Conservation (phyloP, 2,888 invertebrate genomes). For the Cloeon dipterum region DNA sequence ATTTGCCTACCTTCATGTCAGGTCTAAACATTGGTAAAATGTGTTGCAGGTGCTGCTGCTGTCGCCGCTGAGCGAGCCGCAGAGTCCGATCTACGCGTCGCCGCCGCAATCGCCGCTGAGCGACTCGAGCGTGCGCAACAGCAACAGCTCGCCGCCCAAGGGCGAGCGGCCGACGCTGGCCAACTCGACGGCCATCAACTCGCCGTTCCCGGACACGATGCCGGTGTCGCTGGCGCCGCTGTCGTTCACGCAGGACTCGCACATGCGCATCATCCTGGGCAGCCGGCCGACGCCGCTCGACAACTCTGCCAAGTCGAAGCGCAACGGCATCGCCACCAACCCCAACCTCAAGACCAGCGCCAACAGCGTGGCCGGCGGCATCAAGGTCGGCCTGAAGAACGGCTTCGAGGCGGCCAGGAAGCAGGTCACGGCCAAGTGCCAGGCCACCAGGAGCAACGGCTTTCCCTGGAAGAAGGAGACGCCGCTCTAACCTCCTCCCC, state of each 20-base stretch:
- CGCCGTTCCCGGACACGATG: constrained; percentile 4
- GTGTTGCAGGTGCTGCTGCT: too few relatives aligned
- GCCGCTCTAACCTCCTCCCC: constrained; percentile 31
- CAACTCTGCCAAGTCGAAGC: constrained; percentile 32
- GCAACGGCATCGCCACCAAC: constrained; percentile 69
- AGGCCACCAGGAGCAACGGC: constrained; percentile 28
- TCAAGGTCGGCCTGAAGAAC: constrained; percentile 45
- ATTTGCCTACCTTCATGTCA: too few relatives aligned
- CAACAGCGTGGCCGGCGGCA: constrained; percentile 47
- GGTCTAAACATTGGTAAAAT: too few relatives aligned
- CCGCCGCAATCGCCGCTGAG: constrained; percentile 47
- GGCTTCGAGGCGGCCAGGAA: constrained; percentile 18
- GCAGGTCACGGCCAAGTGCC: constrained; percentile 14
- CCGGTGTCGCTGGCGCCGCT: constrained; percentile 3
- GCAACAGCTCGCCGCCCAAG: constrained; percentile 2
- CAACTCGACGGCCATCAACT: constrained; percentile 16
- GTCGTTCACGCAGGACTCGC: constrained; percentile 61
- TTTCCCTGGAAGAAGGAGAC: constrained; percentile 74
- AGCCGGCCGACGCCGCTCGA: constrained; percentile 17
- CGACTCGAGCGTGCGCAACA: constrained; percentile 11
- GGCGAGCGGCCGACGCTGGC: constrained; percentile 7
- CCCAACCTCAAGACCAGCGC: constrained; percentile 49
- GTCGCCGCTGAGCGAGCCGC: constrained; percentile 35
- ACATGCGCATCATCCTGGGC: constrained; percentile 73
- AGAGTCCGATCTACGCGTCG: constrained; percentile 55